Base-by-base conservation (phyloP, 2,888 invertebrate species). In the Drosophila ezoana region DNA sequence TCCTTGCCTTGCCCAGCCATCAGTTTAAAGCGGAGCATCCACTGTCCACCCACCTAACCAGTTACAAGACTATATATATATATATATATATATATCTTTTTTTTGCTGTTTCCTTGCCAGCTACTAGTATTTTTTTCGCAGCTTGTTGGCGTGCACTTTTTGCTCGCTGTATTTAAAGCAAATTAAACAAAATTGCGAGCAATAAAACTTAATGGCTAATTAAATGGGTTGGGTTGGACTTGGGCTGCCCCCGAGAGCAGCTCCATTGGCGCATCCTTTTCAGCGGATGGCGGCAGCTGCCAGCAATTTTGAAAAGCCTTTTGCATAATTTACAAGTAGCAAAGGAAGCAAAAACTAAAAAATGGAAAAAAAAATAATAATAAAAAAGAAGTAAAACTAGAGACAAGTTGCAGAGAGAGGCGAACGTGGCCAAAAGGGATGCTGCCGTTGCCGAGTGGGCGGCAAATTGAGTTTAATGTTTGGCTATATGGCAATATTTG, bases 171-270 rank as follows among this genome's bases (percentile, higher is more conserved):
- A 88, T 88, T 84, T 84, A 78, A 85, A 78, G 85, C 88, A 89
- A 89, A 85, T 85, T 85, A 85, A 87, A 87, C 89, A 86, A 86
- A 86, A 86, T 89, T 89, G 89, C 82, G 72, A 77, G 87, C 86
- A 86, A 86, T 86, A 89, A 86, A 86, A 89, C 82, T 89, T 86
- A 86, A 86, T 86, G 86, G 85, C 78, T 86, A 89, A 89, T 89
- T 86, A 89, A 86, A 86, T 84, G 85, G 80, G 82, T 48, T 79
- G 85, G 88, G 80, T 59, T 68, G 84, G 84, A 53, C 83, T 65
- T 77, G 76, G 53, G 61, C 47, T 58, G 52, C 59, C 38, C 64
- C 57, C 53, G 47, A 38, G 40, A 69, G 48, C 60, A 18, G 51
- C 51, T 48, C 16, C 44, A 51, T 35, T 56, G 59, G 75, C 75